phyloP scores from a whole-genome alignment of 2,888 invertebrate species.

The Aphidoletes aphidimyza region DNA sequence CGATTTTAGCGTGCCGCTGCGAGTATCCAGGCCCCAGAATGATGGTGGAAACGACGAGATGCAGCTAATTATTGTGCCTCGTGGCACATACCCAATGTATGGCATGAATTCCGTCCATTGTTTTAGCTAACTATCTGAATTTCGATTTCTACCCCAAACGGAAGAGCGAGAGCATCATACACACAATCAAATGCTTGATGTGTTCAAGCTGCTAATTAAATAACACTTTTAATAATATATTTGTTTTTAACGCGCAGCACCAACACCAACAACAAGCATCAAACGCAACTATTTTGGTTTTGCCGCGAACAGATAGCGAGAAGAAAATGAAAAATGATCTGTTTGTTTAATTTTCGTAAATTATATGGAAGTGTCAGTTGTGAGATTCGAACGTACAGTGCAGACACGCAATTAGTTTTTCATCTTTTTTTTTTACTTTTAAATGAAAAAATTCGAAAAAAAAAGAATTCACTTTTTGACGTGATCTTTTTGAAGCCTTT shows the following conservation, averaged over 20 bases:
- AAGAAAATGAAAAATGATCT: constrained; percentile 52
- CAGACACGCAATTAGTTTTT: constrained; percentile 34
- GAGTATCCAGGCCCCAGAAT: neutral
- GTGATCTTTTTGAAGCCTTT: neutral
- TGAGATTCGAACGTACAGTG: neutral
- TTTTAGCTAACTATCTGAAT: neutral
- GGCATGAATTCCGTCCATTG: constrained; percentile 38
- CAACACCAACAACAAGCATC: neutral
- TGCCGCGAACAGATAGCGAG: neutral
- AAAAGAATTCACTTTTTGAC: neutral
- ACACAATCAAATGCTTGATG: neutral
- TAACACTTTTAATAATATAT: constrained; percentile 53
- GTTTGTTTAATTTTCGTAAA: constrained; percentile 7
- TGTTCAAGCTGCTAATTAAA: constrained; percentile 50
- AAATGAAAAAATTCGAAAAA: constrained; percentile 2
- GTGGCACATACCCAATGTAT: neutral
- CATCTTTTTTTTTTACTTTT: neutral
- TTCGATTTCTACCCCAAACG: too few species aligned
- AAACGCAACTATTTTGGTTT: neutral
- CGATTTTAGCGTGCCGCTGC: neutral
- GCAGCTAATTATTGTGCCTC: neutral
- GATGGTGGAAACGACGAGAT: neutral
- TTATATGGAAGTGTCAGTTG: neutral
- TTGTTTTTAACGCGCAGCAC: neutral
- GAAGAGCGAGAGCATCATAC: too few species aligned